These are phyloP conservation scores for Netta rufina DNA, from an alignment of 2,797 vertebrate genomes.

Conservation along the genomic window DNA sequence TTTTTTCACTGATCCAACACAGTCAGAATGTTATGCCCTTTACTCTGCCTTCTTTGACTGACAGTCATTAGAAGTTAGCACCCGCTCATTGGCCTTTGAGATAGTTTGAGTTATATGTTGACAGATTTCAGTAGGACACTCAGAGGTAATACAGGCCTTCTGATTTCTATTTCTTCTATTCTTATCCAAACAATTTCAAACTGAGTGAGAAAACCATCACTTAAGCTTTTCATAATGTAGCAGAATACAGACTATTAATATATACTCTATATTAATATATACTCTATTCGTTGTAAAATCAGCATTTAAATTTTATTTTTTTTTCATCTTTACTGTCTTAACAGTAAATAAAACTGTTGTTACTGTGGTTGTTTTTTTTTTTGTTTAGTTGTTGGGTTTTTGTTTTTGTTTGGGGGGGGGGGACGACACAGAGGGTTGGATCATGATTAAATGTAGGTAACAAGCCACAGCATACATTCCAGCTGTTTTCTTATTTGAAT, in stretches of 20 bases:
- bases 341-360: not conserved
- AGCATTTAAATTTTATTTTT: constrained; percentile 5
- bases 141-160: not conserved
- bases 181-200: not conserved
- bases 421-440: too few relatives aligned
- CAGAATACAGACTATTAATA: not conserved
- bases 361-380: not conserved
- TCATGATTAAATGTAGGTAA: not conserved
- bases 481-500: not conserved
- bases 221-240: not conserved
- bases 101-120: not conserved
- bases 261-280: not conserved
- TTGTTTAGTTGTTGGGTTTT: not conserved
- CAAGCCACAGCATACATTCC: not conserved
- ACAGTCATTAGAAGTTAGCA: not conserved
- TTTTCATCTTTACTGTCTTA: not conserved
- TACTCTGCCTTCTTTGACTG: not conserved
- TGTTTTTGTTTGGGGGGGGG: not conserved
- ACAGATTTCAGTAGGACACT: not conserved
- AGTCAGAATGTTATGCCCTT: not conserved
- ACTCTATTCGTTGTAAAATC: not conserved
- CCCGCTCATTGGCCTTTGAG: not conserved
- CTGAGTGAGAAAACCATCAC: not conserved
- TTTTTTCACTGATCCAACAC: not conserved
- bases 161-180: not conserved